Percentiles rank a stretch among this genome's conserved stretches.
Evolutionary conservation across 2,797 vertebrate genomes (phyloP).

Genomic region (Eospalax fontanierii): DNA sequence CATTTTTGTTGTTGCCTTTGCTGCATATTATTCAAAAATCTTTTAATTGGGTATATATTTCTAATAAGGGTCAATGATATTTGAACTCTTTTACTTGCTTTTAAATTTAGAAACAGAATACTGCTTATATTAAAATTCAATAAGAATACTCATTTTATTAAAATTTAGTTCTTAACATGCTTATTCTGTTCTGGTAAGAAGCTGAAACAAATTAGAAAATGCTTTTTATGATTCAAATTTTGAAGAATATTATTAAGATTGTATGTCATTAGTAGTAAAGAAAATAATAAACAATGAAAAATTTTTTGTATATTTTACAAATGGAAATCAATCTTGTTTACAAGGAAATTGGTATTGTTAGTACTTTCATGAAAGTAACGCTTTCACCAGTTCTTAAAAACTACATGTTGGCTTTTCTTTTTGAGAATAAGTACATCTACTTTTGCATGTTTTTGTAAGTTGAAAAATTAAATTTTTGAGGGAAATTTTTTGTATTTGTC

Average conservation of each 20-base stretch:
- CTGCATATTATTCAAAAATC: background rate
- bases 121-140: background rate
- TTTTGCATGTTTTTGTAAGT: background rate
- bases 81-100: background rate
- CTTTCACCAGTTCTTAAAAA: background rate
- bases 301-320: background rate
- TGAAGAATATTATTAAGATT: background rate
- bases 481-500: background rate
- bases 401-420: background rate
- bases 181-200: background rate
- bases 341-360: background rate
- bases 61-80: background rate
- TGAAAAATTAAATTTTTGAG: background rate
- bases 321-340: conserved; percentile 4
- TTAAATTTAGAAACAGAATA: background rate
- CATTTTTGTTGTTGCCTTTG: background rate
- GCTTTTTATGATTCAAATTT: background rate
- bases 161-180: background rate
- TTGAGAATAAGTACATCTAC: background rate
- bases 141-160: background rate
- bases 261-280: background rate
- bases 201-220: background rate
- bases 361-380: background rate
- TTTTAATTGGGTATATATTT: background rate
- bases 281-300: background rate